Evolutionary conservation across 1,140 invertebrate genomes (phyloP), one percentile per base, ranked within the genome.

Genomic region (Chionoecetes opilio): DNA sequence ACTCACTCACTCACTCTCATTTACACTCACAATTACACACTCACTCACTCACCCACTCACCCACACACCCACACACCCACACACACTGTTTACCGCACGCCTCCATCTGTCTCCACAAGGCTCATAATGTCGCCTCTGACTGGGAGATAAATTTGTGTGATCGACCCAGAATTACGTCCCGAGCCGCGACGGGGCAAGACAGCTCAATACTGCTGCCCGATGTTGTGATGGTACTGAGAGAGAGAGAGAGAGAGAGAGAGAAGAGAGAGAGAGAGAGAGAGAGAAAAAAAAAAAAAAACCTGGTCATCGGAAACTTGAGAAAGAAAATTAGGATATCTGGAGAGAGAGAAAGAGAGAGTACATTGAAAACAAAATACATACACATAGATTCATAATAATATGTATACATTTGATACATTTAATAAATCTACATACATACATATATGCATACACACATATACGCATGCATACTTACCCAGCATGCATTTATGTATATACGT

Each of bases 141-240:
- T 2, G 26, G 53, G 8, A 63, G 53, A 63, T 63, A 21, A 6
- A 63, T 41, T 41, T 14, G 11, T 1, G 11, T 0, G 0, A 75
- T 2, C 26, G 11, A 75, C 0, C 26, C 0, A n/a, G 9, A 75
- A 11, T 1, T 21, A 75, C 63, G 53, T 21, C 53, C 26, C 9
- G 17, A 21, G n/a, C 21, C 11, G 9, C 26, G 63, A 75, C 63
- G 1, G 63, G 26, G 21, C 63, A 75, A 75, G 63, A n/a, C 63
- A 75, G 63, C 21, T 75, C 63, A n/a, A 75, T 75, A 75, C 63
- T 75, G 63, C n/a, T 75, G 26, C n/a, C 63, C 63, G n/a, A 75
- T 75, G 63, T 75, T n/a, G 21, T 26, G 63, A 26, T 75, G 5
- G 63, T 75, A 17, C n/a, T 21, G 63, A 26, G n/a, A 75, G 63